phyloP scores from a whole-genome alignment of 2,113 vertebrate species.

The Ptilonorhynchus violaceus region DNA sequence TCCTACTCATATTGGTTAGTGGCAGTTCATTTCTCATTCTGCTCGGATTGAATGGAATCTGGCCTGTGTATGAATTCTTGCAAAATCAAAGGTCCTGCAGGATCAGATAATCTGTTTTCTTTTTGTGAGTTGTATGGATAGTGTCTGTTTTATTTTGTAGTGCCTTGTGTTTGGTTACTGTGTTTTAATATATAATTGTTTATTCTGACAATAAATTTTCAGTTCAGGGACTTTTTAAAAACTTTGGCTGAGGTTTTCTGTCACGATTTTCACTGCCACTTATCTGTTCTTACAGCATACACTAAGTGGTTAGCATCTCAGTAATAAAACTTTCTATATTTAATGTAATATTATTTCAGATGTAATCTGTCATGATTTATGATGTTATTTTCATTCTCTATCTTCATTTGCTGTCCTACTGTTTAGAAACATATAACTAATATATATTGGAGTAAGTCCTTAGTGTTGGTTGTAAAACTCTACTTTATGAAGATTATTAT shows the following conservation, averaged over 20 bases:
- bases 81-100: background rate
- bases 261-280: background rate
- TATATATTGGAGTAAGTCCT: background rate
- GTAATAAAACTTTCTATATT: background rate
- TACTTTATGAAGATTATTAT: background rate
- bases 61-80: background rate
- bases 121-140: background rate
- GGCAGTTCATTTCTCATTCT: background rate
- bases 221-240: fast-evolving
- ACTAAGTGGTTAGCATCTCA: background rate
- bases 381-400: background rate
- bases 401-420: background rate
- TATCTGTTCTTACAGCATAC: background rate
- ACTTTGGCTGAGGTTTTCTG: background rate
- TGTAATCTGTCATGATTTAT: background rate
- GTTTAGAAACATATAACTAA: background rate
- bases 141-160: background rate
- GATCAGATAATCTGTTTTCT: background rate
- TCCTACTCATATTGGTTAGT: background rate
- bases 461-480: background rate
- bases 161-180: background rate
- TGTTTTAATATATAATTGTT: background rate
- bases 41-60: background rate
- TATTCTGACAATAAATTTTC: background rate
- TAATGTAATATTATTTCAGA: background rate